Conservation (phyloP, 1,140 invertebrate species). For the Phocides pigmalion region DNA sequence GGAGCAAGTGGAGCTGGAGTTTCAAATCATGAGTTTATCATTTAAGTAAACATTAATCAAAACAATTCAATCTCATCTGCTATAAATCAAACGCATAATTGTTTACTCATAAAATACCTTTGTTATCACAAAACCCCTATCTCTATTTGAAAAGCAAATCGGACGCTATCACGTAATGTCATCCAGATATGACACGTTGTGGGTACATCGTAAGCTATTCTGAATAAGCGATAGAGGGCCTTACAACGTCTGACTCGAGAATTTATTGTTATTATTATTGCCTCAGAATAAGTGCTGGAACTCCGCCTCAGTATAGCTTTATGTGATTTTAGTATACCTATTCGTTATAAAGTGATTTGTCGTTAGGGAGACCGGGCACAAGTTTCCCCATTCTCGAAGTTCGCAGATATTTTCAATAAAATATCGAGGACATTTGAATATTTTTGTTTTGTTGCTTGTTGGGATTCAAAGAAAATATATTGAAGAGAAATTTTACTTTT, state of each 20-base stretch:
- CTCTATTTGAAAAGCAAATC: slow-evolving; percentile 38
- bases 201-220: slow-evolving; percentile 35
- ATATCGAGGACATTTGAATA: slow-evolving; percentile 28
- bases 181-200: slow-evolving; percentile 40
- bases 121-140: slow-evolving; percentile 11
- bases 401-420: slow-evolving; percentile 29
- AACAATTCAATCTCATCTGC: too few species aligned
- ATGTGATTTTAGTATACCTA: slow-evolving; percentile 59
- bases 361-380: slow-evolving; percentile 39
- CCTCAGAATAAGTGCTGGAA: slow-evolving; percentile 58
- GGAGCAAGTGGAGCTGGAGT: too few species aligned
- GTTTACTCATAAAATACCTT: not conserved
- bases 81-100: too few species aligned
- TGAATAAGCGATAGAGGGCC: slow-evolving; percentile 49
- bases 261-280: slow-evolving; percentile 79
- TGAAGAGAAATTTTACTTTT: not conserved
- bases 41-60: too few species aligned
- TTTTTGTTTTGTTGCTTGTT: slow-evolving; percentile 11
- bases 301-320: slow-evolving; percentile 59
- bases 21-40: too few species aligned
- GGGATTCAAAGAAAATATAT: not conserved
- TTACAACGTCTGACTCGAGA: slow-evolving; percentile 39
- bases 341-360: slow-evolving; percentile 68
- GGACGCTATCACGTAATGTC: slow-evolving; percentile 45
- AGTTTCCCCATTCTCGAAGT: slow-evolving; percentile 41